Percentiles rank a stretch among this genome's conserved stretches.
phyloP scores from a whole-genome alignment of 2,113 vertebrate species.

The Mugil cephalus region DNA sequence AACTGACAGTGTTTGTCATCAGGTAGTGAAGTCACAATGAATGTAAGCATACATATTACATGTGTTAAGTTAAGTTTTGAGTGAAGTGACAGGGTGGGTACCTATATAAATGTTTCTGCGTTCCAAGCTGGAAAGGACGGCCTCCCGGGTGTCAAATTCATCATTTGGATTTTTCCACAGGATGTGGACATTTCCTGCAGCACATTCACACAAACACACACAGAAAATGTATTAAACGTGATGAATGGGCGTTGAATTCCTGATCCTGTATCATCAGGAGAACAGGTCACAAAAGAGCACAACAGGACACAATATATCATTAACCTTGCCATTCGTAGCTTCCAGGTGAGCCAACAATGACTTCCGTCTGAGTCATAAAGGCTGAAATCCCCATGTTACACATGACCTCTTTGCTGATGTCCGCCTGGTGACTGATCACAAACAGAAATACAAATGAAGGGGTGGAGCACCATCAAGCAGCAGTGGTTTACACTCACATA shows the following conservation, averaged over 20 bases:
- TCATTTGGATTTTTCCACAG: slow-evolving; percentile 67
- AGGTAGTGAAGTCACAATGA: no score
- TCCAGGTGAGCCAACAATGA: slow-evolving; percentile 89
- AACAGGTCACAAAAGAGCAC: not conserved
- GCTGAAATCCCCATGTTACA: slow-evolving; percentile 92
- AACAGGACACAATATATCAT: not conserved
- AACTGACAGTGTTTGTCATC: no score
- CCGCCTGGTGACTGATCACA: slow-evolving; percentile 79
- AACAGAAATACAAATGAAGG: slow-evolving; percentile 13
- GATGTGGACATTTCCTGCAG: slow-evolving; percentile 70
- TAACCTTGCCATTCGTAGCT: slow-evolving; percentile 94
- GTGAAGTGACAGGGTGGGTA: slow-evolving; percentile 27
- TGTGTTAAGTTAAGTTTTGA: not conserved
- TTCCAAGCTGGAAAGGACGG: slow-evolving; percentile 46
- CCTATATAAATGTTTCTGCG: slow-evolving; percentile 69
- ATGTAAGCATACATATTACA: not conserved
- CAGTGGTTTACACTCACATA: no score
- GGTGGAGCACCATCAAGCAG: not conserved
- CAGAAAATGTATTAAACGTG: not conserved
- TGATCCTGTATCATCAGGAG: not conserved
- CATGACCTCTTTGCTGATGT: slow-evolving; percentile 86
- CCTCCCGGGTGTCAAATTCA: slow-evolving; percentile 21
- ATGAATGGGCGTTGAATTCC: not conserved
- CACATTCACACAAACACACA: slow-evolving; percentile 5
- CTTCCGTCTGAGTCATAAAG: slow-evolving; percentile 82